Base-by-base conservation (phyloP, 2,797 vertebrate species). In the Garrulus glandarius region DNA sequence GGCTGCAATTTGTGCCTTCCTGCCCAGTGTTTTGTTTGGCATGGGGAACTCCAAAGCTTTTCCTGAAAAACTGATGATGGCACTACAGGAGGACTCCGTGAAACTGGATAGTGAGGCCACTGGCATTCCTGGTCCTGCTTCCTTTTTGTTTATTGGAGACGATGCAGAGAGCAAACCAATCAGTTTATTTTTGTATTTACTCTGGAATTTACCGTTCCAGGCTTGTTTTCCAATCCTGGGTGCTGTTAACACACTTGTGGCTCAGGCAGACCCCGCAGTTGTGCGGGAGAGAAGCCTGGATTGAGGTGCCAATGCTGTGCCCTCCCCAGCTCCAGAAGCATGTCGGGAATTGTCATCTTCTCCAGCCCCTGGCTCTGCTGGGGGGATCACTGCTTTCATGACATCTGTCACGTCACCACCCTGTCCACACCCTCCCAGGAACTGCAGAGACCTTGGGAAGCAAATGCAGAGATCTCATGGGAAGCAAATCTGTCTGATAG, bases 11-110 rank as follows among this genome's bases (percentile, higher is more conserved):
- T 91, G 96, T 96, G 95, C 95, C 95, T 98, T 98, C 98, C 98
- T 98, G 97, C 65, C 81, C 87, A 21, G 44, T 96, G 97, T 96
- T 97, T 95, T 77, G 92, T 81, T 97, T 97, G 97, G 98, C 98
- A 65, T 0, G 2, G 17, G 17, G 65, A 96, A 87, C 89, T 80
- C 75, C 92, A 85, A 72, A 92, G 81, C 91, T 96, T 95, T 98
- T 92, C 97, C 97, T 97, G 97, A 79, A 36, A 87, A 92, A 92
- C 5, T 29, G 72, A 53, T 79, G 87, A 61, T 94, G 97, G 95
- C 93, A 95, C 55, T 9, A 5, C 29, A 70, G 67, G 82, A 87
- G 84, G 87, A 82, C 68, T 93, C 21, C 20, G 49, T 52, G 70
- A 32, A 36, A 46, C 34, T 2, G 24, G 27, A 27, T 15, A 72